Base-by-base conservation (phyloP, 2,888 invertebrate genomes). In the Xestobium rufovillosum region DNA sequence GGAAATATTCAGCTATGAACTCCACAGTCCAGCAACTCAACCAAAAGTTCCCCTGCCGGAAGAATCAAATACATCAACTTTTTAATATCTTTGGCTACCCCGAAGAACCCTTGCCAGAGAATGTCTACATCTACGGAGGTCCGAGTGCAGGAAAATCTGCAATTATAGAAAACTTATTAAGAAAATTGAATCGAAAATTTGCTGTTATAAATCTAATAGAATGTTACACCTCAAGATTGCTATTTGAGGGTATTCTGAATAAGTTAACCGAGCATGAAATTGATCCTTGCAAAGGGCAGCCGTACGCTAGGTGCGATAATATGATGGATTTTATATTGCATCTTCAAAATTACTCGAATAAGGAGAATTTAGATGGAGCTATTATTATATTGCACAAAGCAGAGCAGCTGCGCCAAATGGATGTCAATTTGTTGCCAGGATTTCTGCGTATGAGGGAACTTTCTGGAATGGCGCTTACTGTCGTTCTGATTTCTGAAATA, bases 141-240 rank as follows among this genome's bases (percentile, higher is more conserved):
- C 78, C 85, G 48, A 81, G 84, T 6, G 84, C 84, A 13, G 91
- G 90, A 15, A 92, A 92, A 70, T 77, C 81, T n/a, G 61, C 79
- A 11, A 72, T 88, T 38, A 60, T 83, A 3, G 70, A 70, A 34
- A 67, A 72, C 6, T 63, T 85, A 8, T 61, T 91, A 3, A 56
- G 68, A 25, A 62, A 68, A 52, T 64, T 78, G 26, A 58, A 71
- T 33, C 75, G 78, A 43, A 75, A 72, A 60, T 68, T 74, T 51
- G 76, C 80, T 16, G 57, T 75, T 25, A 68, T 91, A 15, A 85
- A 89, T 66, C 83, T 89, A 57, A 74, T 88, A 4, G 90, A 91
- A 65, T 86, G 84, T 59, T 85, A 85, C 60, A 75, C 79, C 4
- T 68, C 76, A 4, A 80, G 80, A 63, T 77, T 88, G 40, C 68